Conservation (phyloP, 2,113 vertebrate genomes). For the Kryptolebias marmoratus region DNA sequence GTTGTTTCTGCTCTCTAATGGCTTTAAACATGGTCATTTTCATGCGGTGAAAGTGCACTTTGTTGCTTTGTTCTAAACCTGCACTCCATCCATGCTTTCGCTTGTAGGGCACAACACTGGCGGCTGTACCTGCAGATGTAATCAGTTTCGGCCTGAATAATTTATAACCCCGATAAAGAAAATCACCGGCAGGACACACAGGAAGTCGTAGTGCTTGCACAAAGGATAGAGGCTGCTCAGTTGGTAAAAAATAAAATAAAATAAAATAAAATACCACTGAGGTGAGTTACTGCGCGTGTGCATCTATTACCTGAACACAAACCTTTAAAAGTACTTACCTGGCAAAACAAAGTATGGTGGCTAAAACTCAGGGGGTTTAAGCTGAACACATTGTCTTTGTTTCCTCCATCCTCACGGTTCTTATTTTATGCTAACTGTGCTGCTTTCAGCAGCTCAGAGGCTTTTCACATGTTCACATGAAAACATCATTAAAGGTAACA, state of each 20-base stretch:
- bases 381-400: not conserved
- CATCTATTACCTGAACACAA: too few relatives aligned
- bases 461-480: too few relatives aligned
- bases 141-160: conserved; percentile 51
- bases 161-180: conserved; percentile 31
- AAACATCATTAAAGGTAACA: too few relatives aligned
- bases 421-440: not conserved
- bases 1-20: conserved; percentile 7
- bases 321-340: not conserved
- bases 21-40: not conserved
- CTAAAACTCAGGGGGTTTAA: not conserved
- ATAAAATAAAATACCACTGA: too few relatives aligned
- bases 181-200: conserved; percentile 21
- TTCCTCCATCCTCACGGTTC: not conserved
- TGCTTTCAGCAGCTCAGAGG: not conserved
- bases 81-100: not conserved
- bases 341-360: not conserved
- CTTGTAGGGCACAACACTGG: not conserved
- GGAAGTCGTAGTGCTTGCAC: conserved; percentile 22
- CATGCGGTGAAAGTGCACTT: not conserved
- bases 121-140: conserved; percentile 32
- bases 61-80: conserved; percentile 24
- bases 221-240: conserved; percentile 1
- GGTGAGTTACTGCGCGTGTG: too few relatives aligned
- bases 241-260: conserved; percentile 19